Percentiles rank a stretch among this genome's conserved stretches.
Evolutionary conservation across 2,888 invertebrate genomes (phyloP).

Genomic region (Plagodis pulveraria): DNA sequence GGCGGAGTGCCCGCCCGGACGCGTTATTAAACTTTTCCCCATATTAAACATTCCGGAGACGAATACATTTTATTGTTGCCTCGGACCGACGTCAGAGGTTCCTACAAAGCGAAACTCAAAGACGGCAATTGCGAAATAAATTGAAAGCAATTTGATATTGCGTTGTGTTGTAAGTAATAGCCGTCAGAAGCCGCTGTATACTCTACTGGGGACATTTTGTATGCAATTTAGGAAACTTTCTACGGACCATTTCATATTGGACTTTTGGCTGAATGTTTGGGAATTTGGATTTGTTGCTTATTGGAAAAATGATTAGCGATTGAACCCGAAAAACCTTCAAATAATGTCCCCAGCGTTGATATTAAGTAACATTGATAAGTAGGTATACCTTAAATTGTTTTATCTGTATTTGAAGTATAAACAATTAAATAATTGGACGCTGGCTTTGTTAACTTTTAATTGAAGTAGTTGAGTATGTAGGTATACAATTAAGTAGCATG

Average conservation of each 20-base stretch:
- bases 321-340: slow-evolving; percentile 5
- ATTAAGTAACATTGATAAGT: too few species aligned
- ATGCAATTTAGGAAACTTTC: slow-evolving; percentile 72
- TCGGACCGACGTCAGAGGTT: slow-evolving; percentile 84
- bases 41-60: slow-evolving; percentile 86
- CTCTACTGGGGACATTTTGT: slow-evolving; percentile 76
- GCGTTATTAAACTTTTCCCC: slow-evolving; percentile 86
- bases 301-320: slow-evolving; percentile 39
- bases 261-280: slow-evolving; percentile 47
- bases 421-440: slow-evolving; percentile 59
- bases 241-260: slow-evolving; percentile 68
- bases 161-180: slow-evolving; percentile 85
- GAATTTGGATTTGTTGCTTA: slow-evolving; percentile 46
- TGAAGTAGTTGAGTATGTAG: slow-evolving; percentile 49
- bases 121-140: slow-evolving; percentile 85
- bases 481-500: slow-evolving; percentile 16
- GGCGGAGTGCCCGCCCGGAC: slow-evolving; percentile 67
- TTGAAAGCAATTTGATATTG: slow-evolving; percentile 85
- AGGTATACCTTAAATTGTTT: neutral
- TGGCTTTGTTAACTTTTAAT: slow-evolving; percentile 67
- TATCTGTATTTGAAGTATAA: slow-evolving; percentile 41
- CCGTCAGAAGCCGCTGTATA: slow-evolving; percentile 71
- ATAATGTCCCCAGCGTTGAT: neutral
- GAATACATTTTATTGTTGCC: slow-evolving; percentile 86
- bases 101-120: slow-evolving; percentile 85